Evolutionary conservation across 2,797 vertebrate species (phyloP), one percentile per base, ranked within the genome.

Genomic region (Hydrocynus forskahlii): DNA sequence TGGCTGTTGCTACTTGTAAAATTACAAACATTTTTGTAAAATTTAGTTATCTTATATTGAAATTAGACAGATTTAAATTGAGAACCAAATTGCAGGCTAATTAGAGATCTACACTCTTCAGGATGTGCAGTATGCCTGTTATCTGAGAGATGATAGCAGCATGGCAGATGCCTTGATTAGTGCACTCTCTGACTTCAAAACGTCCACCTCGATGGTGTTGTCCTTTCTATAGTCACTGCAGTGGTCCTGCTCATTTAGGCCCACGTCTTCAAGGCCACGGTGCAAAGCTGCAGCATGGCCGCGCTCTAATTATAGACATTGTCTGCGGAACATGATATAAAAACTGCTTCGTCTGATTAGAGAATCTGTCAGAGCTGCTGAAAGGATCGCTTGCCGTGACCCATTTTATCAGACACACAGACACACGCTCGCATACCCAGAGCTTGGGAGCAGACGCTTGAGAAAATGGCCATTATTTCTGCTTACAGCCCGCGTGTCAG

Each of bases 231-330:
- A 63, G 66, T 7, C 35, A 16, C 76, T 55, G 73, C 73, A 19
- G 66, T 70, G 23, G 40, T 40, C 66, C 62, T 76, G 50, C 70
- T 85, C 60, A 74, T 84, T 79, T 84, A 80, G 79, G 63, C n/a
- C 38, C 66, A 23, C 75, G 76, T 84, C 81, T 73, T 50, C 43
- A 76, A 81, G 66, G 60, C 85, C 67, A 52, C 43, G 62, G 23
- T 74, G 63, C 64, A 29, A 63, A 79, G 67, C 60, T 59, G 71
- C 75, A 68, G 68, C 75, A 25, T 17, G 80, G 74, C 67, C 14
- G 40, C 52, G 13, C 78, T 88, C 85, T 89, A 88, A 88, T 89
- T 89, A 88, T 87, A 87, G 87, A 84, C 81, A 77, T 75, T 63
- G 77, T 87, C 79, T 79, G 80, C 74, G 60, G 83, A 69, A 77